Base-by-base conservation (phyloP, 2,113 vertebrate species). In the Shinisaurus crocodilurus region DNA sequence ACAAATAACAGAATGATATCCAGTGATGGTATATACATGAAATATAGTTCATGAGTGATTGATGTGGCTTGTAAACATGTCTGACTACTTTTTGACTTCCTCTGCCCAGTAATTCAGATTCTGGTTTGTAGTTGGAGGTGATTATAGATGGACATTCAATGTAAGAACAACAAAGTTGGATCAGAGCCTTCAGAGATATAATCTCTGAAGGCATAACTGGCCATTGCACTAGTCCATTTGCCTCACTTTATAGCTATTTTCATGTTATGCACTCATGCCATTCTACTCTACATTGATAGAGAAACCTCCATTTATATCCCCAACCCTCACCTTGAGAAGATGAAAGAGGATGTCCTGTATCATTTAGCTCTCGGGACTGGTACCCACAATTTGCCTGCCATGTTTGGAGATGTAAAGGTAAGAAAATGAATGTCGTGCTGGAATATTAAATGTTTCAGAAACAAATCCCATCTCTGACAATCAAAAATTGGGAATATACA, bases 341-440 rank as follows among this genome's bases (percentile, higher is more conserved):
- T 99, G 97, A 97, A 98, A 93, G 98, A 99, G 81, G 99, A 99
- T 74, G 86, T 99, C 63, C 96, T 99, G 23, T 99, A 99, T 95
- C 99, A 99, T 95, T 98, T 99, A 92, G 97, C 96, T 90, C 97
- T 99, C 80, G 98, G 98, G 87, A 99, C 98, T 1, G 85, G 92
- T 75, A 98, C 98, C 25, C 98, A 99, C 54, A 95, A 99, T 93
- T 97, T 99, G 3, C 97, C 97, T 0, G 90, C 97, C 0, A 96
- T 98, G 96, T 99, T 99, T 95, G 98, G 98, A 48, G 98, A 99
- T 76, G 97, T 99, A 82, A 99, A 99, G 96, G 99, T 99, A 97
- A 97, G 93, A 80, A 1, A 1, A 1, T 10, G 12, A 54, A 54
- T 54, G 50, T 54, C 12, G 50, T 54, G 50, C 50, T 7, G 50